A percentile compares a stretch with the other conserved stretches of the same genome.
Conservation (phyloP, 2,888 invertebrate species). For the Andrena haemorrhoa region DNA sequence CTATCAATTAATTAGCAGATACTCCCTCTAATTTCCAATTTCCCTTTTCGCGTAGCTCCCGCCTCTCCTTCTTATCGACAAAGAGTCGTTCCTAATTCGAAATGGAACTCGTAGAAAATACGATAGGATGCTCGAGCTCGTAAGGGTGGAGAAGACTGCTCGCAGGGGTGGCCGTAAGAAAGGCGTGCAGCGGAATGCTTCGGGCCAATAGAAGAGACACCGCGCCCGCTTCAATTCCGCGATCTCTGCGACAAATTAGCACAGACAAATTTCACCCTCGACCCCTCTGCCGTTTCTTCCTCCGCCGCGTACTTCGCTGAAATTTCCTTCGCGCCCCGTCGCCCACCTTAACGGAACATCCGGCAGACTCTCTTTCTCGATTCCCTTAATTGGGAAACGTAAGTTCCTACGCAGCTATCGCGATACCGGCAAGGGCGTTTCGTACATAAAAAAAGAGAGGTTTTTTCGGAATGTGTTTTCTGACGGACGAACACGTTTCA, state of each 20-base stretch:
- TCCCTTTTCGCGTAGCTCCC: conserved; percentile 8
- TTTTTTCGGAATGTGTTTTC: neutral
- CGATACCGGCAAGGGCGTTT: neutral
- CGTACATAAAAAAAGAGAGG: neutral
- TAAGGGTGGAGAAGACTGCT: conserved; percentile 45
- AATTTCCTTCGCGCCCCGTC: conserved; percentile 62
- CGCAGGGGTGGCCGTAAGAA: conserved; percentile 63
- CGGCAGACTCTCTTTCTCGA: conserved; percentile 32
- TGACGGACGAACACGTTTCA: neutral
- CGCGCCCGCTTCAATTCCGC: conserved; percentile 78
- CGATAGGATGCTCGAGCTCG: conserved; percentile 69
- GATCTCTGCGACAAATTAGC: conserved; percentile 81
- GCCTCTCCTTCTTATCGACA: conserved; percentile 47
- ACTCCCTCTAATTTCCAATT: conserved; percentile 30
- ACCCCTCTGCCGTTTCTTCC: conserved; percentile 59
- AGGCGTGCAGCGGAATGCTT: conserved; percentile 73
- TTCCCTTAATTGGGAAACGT: conserved; percentile 46
- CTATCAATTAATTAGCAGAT: conserved; percentile 51
- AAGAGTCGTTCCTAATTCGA: conserved; percentile 73
- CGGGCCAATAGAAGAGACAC: conserved; percentile 77
- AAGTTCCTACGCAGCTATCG: conserved; percentile 26
- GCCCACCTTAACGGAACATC: conserved; percentile 42
- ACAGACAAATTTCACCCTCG: conserved; percentile 79
- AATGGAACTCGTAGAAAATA: conserved; percentile 67
- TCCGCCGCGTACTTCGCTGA: conserved; percentile 48